phyloP scores from a whole-genome alignment of 2,888 invertebrate genomes.

The Caenorhabditis afra region DNA sequence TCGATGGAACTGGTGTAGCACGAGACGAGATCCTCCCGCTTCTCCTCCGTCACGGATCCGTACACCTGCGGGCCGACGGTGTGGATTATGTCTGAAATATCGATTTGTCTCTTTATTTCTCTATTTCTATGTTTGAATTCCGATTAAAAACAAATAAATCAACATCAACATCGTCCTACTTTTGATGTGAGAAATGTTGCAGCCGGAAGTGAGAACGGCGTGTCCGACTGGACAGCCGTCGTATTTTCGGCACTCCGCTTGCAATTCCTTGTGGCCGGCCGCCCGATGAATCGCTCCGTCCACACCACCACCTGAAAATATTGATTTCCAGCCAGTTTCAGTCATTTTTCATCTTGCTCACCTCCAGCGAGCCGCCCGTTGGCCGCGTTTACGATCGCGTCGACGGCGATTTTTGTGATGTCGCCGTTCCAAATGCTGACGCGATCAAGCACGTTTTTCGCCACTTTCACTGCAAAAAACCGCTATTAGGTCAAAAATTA shows the following conservation, averaged over 20 bases:
- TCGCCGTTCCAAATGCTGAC: conserved; percentile 84
- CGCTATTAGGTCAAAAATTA: conserved; percentile 6
- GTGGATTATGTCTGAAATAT: conserved; percentile 87
- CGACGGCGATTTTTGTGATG: conserved; percentile 89
- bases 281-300: conserved; percentile 92
- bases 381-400: conserved; percentile 93
- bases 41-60: conserved; percentile 82
- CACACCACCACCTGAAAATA: conserved; percentile 83
- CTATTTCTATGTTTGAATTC: no score
- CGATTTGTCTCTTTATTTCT: no score
- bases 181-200: conserved; percentile 86
- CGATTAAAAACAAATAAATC: no score
- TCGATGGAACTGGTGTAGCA: conserved; percentile 87
- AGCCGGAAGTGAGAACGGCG: conserved; percentile 90
- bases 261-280: conserved; percentile 85
- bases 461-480: conserved; percentile 54
- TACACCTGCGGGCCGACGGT: conserved; percentile 87
- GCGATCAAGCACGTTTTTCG: conserved; percentile 57
- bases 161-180: no score
- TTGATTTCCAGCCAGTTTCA: neutral
- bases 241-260: conserved; percentile 86
- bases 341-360: no score
- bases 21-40: conserved; percentile 84
- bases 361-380: conserved; percentile 89
- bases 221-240: conserved; percentile 88